Conservation (phyloP, 2,113 vertebrate genomes). For the Oncorhynchus keta region DNA sequence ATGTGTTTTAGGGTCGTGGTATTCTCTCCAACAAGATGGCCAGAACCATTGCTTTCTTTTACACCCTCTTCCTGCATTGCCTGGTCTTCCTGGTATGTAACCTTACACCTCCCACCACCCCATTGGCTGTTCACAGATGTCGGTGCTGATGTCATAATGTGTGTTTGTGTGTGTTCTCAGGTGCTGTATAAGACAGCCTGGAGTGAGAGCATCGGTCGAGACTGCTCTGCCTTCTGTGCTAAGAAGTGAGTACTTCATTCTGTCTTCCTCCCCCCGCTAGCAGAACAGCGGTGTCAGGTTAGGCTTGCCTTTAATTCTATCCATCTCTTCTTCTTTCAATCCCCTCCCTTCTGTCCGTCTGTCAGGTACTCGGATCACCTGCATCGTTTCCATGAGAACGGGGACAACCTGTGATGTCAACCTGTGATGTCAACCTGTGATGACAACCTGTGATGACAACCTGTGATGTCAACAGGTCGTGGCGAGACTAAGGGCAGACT, state of each 20-base stretch:
- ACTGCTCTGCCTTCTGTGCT: conserved; percentile 88
- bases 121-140: too few relatives aligned
- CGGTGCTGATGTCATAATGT: not conserved
- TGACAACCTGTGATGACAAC: conserved; percentile 71
- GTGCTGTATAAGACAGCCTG: conserved; percentile 95
- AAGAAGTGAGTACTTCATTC: conserved; percentile 80
- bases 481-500: too few relatives aligned
- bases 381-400: conserved; percentile 87
- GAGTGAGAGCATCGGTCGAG: conserved; percentile 90
- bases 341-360: not conserved
- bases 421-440: too few relatives aligned
- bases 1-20: conserved; percentile 79
- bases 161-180: conserved; percentile 56
- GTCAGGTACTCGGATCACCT: conserved; percentile 91
- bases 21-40: conserved; percentile 94
- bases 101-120: too few relatives aligned
- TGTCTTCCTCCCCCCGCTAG: too few relatives aligned
- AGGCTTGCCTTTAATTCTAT: too few relatives aligned
- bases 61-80: conserved; percentile 91
- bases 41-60: conserved; percentile 95
- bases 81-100: conserved; percentile 76
- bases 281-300: too few relatives aligned
- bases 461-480: too few relatives aligned
- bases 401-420: conserved; percentile 69
- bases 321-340: not conserved